Conservation (phyloP, 2,888 invertebrate species). For the Lasioglossum oenotherae region DNA sequence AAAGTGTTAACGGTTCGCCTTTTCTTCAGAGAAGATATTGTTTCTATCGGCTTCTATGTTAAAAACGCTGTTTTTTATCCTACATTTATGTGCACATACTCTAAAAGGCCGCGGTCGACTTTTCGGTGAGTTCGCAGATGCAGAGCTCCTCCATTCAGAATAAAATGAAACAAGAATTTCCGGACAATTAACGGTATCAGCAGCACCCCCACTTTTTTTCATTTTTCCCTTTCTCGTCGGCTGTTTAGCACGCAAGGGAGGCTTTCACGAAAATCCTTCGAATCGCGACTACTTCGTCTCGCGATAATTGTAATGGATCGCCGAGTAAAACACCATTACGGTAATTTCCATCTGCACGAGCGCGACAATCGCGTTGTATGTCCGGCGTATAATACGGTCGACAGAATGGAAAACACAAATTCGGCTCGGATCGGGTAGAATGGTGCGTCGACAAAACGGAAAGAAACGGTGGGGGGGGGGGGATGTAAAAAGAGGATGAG, state of each 20-base stretch:
- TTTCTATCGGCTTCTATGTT: no score
- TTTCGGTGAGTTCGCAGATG: not conserved
- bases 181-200: not conserved
- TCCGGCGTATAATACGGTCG: conserved; percentile 27
- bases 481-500: not conserved
- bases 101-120: not conserved
- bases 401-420: conserved; percentile 55
- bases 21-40: no score
- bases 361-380: conserved; percentile 8
- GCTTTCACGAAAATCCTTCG: conserved; percentile 36
- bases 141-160: not conserved
- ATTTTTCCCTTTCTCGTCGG: not conserved
- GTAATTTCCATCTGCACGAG: conserved; percentile 44
- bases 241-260: not conserved
- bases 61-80: not conserved
- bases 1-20: no score
- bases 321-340: conserved; percentile 49
- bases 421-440: conserved; percentile 16
- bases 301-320: conserved; percentile 61
- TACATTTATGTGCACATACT: not conserved
- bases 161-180: not conserved
- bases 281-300: conserved; percentile 18
- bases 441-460: conserved; percentile 3
- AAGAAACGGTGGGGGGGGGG: not conserved
- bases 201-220: not conserved